Percentiles rank a stretch among this genome's conserved stretches.
Evolutionary conservation across 2,113 vertebrate species (phyloP).

Genomic region (Silurus meridionalis): DNA sequence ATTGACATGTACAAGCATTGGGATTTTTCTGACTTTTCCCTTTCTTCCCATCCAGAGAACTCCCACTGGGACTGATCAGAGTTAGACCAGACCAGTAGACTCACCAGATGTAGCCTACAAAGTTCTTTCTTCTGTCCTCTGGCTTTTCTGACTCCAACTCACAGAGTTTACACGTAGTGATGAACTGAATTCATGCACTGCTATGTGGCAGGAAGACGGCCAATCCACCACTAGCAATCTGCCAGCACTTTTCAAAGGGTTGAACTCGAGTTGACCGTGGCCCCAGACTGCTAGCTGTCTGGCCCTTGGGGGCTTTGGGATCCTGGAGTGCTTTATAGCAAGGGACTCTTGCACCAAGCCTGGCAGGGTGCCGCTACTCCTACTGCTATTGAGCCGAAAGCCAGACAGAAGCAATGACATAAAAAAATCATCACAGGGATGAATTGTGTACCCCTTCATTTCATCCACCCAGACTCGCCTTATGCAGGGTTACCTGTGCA

Average conservation of each 20-base stretch:
- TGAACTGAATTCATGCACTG: slow-evolving; percentile 50
- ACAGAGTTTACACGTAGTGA: slow-evolving; percentile 24
- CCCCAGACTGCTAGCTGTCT: slow-evolving; percentile 45
- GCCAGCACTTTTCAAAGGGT: slow-evolving; percentile 53
- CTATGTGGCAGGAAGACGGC: slow-evolving; percentile 47
- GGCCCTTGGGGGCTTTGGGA: slow-evolving; percentile 26
- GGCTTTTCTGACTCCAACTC: slow-evolving; percentile 27
- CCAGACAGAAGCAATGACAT: slow-evolving; percentile 8
- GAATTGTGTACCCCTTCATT: slow-evolving; percentile 46
- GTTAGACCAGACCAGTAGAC: slow-evolving; percentile 43
- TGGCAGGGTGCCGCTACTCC: slow-evolving; percentile 37
- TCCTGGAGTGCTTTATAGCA: slow-evolving; percentile 50
- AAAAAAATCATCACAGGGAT: slow-evolving; percentile 57
- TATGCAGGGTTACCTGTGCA: slow-evolving; percentile 48
- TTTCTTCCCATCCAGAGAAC: slow-evolving; percentile 21
- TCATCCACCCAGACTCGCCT: slow-evolving; percentile 45
- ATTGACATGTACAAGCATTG: slow-evolving; percentile 16
- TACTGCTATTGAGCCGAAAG: slow-evolving; percentile 21
- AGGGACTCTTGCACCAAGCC: slow-evolving; percentile 18
- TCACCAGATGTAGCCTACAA: slow-evolving; percentile 49
- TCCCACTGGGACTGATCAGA: slow-evolving; percentile 46
- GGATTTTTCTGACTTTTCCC: not conserved
- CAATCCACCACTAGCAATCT: slow-evolving; percentile 38
- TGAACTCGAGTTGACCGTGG: slow-evolving; percentile 58
- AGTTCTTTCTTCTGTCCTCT: slow-evolving; percentile 39